A percentile compares a stretch with the other conserved stretches of the same genome.
Evolutionary conservation across 2,797 vertebrate genomes (phyloP).

Genomic region (Oreochromis mossambicus): DNA sequence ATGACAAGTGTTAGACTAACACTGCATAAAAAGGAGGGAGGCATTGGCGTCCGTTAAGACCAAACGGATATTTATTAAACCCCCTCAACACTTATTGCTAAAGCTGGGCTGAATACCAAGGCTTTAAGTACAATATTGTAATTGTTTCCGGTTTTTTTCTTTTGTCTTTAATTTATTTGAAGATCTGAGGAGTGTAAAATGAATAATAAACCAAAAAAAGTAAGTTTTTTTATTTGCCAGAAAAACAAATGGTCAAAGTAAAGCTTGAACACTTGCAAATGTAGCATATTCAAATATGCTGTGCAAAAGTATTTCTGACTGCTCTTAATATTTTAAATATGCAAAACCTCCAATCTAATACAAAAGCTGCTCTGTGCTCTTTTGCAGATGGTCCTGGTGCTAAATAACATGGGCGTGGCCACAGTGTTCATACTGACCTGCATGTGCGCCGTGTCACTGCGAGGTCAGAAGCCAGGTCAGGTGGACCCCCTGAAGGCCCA

Average conservation of each 20-base stretch:
- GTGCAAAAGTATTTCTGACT: neutral
- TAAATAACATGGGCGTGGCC: conserved; percentile 62
- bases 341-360: neutral
- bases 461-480: conserved; percentile 73
- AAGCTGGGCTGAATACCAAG: neutral
- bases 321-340: neutral
- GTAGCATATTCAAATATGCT: neutral
- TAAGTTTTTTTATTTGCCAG: neutral
- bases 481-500: conserved; percentile 81
- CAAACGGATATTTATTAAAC: conserved; percentile 35
- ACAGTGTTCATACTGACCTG: conserved; percentile 76
- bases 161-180: neutral
- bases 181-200: neutral
- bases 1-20: neutral
- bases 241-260: neutral
- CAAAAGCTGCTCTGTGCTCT: neutral
- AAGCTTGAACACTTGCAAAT: neutral
- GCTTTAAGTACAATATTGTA: neutral
- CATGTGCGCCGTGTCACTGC: conserved; percentile 65
- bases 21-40: conserved; percentile 29
- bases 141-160: neutral
- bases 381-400: conserved; percentile 64
- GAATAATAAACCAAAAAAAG: neutral
- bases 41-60: conserved; percentile 50
- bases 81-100: conserved; percentile 15